phyloP scores from a whole-genome alignment of 2,888 invertebrate genomes.

The Trissolcus brochymenae region DNA sequence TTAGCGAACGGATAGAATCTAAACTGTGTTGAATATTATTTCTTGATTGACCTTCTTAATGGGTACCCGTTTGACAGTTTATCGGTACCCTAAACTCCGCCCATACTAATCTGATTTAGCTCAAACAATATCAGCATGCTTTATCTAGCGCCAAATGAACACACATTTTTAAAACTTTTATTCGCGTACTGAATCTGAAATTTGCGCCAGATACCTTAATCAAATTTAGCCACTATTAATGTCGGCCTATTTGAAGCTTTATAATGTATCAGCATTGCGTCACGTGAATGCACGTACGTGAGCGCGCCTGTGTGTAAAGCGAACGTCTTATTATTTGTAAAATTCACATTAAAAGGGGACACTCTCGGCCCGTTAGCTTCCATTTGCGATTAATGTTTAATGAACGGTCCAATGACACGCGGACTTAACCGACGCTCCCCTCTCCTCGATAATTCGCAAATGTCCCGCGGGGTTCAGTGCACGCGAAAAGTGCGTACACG shows the following conservation, averaged over 20 bases:
- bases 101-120: slow-evolving; percentile 1
- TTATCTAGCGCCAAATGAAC: not conserved
- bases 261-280: slow-evolving; percentile 44
- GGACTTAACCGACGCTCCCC: slow-evolving; percentile 15
- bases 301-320: slow-evolving; percentile 40
- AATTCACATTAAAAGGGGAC: slow-evolving; percentile 63
- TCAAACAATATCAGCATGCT: not conserved
- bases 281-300: slow-evolving; percentile 60
- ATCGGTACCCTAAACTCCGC: too few relatives aligned
- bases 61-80: too few relatives aligned
- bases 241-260: slow-evolving; percentile 32
- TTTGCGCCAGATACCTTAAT: slow-evolving; percentile 5
- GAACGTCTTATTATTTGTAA: slow-evolving; percentile 62
- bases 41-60: too few relatives aligned
- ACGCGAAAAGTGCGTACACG: slow-evolving; percentile 38
- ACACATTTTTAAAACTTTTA: not conserved
- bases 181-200: not conserved
- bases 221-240: slow-evolving; percentile 19
- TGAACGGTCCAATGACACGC: slow-evolving; percentile 55
- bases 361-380: slow-evolving; percentile 65
- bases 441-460: not conserved
- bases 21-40: too few relatives aligned
- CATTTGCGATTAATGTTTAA: slow-evolving; percentile 60
- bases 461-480: slow-evolving; percentile 33
- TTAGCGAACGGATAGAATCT: too few relatives aligned